A percentile compares a stretch with the other conserved stretches of the same genome.
These are phyloP conservation scores for Nyctibius grandis DNA, from an alignment of 2,797 vertebrate species.

Conservation along the genomic window DNA sequence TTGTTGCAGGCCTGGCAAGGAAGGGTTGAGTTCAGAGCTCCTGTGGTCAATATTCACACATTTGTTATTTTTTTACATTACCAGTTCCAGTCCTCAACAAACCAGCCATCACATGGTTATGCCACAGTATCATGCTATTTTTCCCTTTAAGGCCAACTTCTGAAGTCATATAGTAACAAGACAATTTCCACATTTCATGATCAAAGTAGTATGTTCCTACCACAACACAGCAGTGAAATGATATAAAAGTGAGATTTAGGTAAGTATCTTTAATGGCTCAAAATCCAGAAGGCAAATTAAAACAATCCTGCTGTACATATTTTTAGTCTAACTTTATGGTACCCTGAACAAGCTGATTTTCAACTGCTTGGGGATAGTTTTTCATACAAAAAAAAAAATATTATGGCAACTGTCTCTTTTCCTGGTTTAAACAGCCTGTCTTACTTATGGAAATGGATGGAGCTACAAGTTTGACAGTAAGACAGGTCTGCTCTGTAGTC, in stretches of 20 bases:
- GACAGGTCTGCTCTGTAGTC: neutral
- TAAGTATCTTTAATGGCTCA: neutral
- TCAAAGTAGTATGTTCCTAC: neutral
- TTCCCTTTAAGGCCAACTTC: neutral
- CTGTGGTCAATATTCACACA: neutral
- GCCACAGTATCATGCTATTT: neutral
- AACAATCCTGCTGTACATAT: neutral
- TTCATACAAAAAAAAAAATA: neutral
- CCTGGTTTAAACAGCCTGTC: slow-evolving; percentile 2
- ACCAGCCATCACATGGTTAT: neutral
- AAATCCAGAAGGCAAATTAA: neutral
- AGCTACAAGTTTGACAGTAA: neutral
- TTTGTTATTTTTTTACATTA: neutral
- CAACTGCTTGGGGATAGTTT: neutral
- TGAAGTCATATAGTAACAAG: neutral
- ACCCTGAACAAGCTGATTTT: neutral
- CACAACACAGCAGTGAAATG: neutral
- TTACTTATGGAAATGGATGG: neutral
- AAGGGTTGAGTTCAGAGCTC: neutral
- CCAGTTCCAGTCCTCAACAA: neutral
- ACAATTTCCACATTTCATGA: neutral
- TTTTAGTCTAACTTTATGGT: neutral
- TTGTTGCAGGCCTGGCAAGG: neutral
- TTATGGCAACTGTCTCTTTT: neutral
- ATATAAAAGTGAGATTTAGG: neutral